Evolutionary conservation across 2,113 vertebrate species (phyloP).

Genomic region (Bujurquina vittata): DNA sequence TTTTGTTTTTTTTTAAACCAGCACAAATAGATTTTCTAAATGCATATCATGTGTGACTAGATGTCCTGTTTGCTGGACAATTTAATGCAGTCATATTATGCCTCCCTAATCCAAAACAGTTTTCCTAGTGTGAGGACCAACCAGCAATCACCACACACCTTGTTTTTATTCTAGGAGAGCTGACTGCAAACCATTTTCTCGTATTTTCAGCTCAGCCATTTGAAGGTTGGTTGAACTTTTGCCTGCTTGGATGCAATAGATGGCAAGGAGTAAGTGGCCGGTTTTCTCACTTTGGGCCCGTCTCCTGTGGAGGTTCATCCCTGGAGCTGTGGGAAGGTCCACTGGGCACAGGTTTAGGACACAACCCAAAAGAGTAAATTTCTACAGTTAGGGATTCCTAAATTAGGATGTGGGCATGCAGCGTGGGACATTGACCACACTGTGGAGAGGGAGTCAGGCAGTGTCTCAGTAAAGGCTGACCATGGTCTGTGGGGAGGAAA

Average conservation of each 20-base stretch:
- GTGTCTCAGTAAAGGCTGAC: neutral
- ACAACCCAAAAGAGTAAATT: slow-evolving; percentile 11
- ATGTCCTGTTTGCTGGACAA: neutral
- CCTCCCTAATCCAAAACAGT: neutral
- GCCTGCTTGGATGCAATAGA: neutral
- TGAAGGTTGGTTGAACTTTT: slow-evolving; percentile 15
- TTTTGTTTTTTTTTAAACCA: neutral
- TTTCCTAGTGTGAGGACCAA: neutral
- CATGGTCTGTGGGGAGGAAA: neutral
- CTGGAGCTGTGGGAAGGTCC: neutral
- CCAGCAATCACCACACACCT: neutral
- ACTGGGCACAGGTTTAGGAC: slow-evolving; percentile 21
- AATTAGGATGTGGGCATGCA: neutral
- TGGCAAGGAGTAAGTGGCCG: neutral
- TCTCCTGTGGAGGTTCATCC: slow-evolving; percentile 1
- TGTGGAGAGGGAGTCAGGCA: neutral
- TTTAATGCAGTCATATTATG: neutral
- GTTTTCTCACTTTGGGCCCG: no score
- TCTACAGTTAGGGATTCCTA: neutral
- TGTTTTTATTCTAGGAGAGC: neutral
- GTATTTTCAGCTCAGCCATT: neutral
- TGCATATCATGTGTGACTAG: neutral
- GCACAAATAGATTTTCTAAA: neutral
- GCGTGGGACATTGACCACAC: slow-evolving; percentile 8
- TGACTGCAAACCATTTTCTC: neutral